Evolutionary conservation across 1,140 invertebrate genomes (phyloP).

Genomic region (Cotesia vestalis): DNA sequence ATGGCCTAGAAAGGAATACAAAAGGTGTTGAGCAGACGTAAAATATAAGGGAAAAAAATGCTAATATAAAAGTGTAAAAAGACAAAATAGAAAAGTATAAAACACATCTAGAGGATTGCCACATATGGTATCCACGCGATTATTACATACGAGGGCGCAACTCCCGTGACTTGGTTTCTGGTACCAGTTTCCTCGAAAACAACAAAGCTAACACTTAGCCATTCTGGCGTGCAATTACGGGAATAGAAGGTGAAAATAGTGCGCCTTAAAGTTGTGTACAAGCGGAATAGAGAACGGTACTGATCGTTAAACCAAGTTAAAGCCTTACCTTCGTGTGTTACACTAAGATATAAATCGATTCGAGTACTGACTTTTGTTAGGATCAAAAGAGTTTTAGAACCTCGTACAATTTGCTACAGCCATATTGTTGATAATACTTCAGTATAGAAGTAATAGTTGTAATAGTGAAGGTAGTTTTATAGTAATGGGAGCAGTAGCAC

Average conservation of each 20-base stretch:
- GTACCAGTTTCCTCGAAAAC: conserved; percentile 23
- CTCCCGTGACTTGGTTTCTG: conserved; percentile 34
- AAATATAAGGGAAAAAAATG: not conserved
- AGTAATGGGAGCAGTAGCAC: not conserved
- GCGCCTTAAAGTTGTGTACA: conserved; percentile 20
- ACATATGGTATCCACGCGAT: conserved; percentile 30
- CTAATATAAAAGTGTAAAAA: not conserved
- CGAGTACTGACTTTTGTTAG: conserved; percentile 26
- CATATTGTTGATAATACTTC: conserved; percentile 24
- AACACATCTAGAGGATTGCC: conserved; percentile 4
- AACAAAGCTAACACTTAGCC: conserved; percentile 20
- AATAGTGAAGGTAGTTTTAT: not conserved
- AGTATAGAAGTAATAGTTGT: not conserved
- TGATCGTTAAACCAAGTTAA: conserved; percentile 34
- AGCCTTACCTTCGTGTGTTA: conserved; percentile 23
- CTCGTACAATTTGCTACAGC: conserved; percentile 26
- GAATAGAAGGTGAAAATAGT: conserved; percentile 24
- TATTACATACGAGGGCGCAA: conserved; percentile 24
- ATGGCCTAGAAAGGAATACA: not conserved
- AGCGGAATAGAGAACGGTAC: conserved; percentile 12
- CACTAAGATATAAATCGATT: conserved; percentile 33
- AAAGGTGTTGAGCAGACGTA: not conserved
- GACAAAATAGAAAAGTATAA: not conserved
- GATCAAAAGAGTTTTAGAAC: conserved; percentile 19
- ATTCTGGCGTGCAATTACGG: conserved; percentile 11